Conservation (phyloP, 2,888 invertebrate genomes). For the Heliconius aoede region DNA sequence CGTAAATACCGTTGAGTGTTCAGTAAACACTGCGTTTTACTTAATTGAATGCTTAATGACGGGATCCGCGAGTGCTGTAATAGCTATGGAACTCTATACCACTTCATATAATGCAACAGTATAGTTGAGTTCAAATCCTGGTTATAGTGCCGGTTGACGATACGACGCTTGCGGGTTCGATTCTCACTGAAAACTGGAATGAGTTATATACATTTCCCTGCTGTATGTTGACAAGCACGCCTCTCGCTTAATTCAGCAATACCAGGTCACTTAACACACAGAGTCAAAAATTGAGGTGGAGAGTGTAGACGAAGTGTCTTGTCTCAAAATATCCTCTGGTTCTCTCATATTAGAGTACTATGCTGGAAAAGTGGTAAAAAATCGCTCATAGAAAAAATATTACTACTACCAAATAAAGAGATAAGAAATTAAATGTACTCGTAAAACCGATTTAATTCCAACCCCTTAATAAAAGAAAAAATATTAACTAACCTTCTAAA, state of each 20-base stretch:
- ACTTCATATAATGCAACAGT: background rate
- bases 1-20: conserved; percentile 68
- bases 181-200: background rate
- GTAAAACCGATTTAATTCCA: background rate
- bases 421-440: background rate
- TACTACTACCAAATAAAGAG: background rate
- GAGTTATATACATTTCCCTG: background rate
- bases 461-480: background rate
- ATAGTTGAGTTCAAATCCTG: background rate
- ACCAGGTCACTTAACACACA: no score
- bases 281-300: no score
- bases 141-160: background rate
- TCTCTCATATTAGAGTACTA: no score
- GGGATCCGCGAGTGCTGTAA: conserved; percentile 40
- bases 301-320: no score
- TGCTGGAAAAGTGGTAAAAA: no score
- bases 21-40: conserved; percentile 74
- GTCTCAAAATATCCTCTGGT: no score
- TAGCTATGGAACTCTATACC: conserved; percentile 1
- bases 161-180: no score
- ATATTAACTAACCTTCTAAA: background rate
- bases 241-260: no score
- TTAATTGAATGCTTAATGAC: conserved; percentile 77
- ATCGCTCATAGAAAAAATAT: background rate
- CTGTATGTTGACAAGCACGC: no score